Evolutionary conservation across 37 sponge, comb jelly and placozoan species (phyloP), one percentile per base, ranked within the genome.

Genomic region (Chondrosia reniformis): DNA sequence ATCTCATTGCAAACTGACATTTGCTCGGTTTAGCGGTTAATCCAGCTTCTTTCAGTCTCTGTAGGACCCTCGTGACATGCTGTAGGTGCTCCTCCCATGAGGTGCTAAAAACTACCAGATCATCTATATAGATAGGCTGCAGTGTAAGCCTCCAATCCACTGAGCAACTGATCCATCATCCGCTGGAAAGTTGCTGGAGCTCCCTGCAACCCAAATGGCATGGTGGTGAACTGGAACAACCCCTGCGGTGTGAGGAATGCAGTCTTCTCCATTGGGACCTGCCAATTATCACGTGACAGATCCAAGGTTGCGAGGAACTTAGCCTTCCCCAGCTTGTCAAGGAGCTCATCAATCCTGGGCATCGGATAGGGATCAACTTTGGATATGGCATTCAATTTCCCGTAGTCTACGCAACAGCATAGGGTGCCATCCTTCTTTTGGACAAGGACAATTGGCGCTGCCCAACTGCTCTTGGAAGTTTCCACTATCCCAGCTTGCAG

Each of bases 171-270:
- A 34, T 85, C 77, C 81, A 80, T 85, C 67, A 80, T 33, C 55
- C 86, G 46, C 69, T 85, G 86, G 81, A 85, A 85, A 52, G 86
- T 80, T 22, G 86, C 86, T 41, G 86, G 86, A 9, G 86, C 76
- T 39, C 84, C 58, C 24, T 41, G n/a, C 37, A 82, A 34, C 21
- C 85, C 79, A 84, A 78, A 84, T 13, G 79, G 85, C 86, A 74
- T 85, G 28, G 80, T 76, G 10, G 17, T 57, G 43, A 79, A 80
- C 46, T 80, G 55, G 33, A 42, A 77, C 19, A 83, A 71, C 2
- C 86, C 80, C 22, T 37, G 4, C 15, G 80, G 80, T 25, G 86
- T 80, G n/a, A 76, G 41, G 55, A 85, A 80, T 21, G 81, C 81
- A 0, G 86, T 85, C 32, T 52, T 30, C 12, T 17, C 81, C 37